phyloP scores from a whole-genome alignment of 2,113 vertebrate species.

The Platycercus adscitus region DNA sequence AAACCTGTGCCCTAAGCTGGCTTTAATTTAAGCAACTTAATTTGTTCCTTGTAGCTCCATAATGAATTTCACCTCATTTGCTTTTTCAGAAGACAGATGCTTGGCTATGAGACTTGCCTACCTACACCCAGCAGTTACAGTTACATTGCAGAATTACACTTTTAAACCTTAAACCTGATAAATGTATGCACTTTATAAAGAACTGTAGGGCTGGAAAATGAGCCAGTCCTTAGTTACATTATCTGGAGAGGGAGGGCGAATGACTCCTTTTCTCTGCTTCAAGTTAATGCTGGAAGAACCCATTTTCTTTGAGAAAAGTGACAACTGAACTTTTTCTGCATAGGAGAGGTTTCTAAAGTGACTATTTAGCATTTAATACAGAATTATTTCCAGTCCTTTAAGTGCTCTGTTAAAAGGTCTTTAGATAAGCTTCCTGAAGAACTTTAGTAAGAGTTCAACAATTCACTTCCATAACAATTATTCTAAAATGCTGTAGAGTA shows the following conservation, averaged over 20 bases:
- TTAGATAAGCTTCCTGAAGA: conserved; percentile 6
- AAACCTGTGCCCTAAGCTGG: not conserved
- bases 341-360: not conserved
- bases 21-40: not conserved
- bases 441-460: not conserved
- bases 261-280: not conserved
- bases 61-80: not conserved
- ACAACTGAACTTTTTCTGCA: not conserved
- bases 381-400: not conserved
- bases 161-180: not conserved
- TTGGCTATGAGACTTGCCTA: not conserved
- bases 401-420: not conserved
- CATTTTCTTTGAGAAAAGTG: not conserved
- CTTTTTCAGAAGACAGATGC: not conserved
- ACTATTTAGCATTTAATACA: not conserved
- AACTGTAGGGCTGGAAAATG: not conserved
- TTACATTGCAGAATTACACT: not conserved
- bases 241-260: not conserved
- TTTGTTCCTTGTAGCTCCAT: not conserved
- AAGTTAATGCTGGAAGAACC: not conserved
- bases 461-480: not conserved
- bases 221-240: not conserved
- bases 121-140: not conserved
- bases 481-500: not conserved
- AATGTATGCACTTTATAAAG: not conserved